Base-by-base conservation (phyloP, 2,113 vertebrate genomes). In the Naja naja region DNA sequence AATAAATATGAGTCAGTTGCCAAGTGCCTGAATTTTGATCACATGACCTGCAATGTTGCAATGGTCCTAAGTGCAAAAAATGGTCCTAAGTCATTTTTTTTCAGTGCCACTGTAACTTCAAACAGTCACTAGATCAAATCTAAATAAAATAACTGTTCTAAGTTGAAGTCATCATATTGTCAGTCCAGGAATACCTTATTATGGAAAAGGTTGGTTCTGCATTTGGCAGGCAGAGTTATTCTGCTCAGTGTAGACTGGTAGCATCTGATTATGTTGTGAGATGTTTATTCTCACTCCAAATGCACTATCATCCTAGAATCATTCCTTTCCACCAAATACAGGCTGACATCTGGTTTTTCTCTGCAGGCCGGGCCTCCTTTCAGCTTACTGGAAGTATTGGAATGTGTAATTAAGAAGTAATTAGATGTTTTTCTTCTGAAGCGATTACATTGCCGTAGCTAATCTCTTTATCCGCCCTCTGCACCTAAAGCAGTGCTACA, bases 391-490 rank as follows among this genome's bases (percentile, higher is more conserved):
- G 87, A 93, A 94, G 55, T 55, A 94, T 92, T 96, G 95, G 95
- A 97, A 95, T 92, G 91, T 96, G 90, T 96, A 97, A 95, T 96
- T 96, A 97, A 97, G 97, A 97, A 97, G 93, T 97, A 97, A 97
- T 97, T 97, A 97, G 92, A 97, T 97, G 95, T 97, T 97, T 94
- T 97, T 87, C 96, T 97, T 98, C 95, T 96, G 93, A 97, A 97
- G 97, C 95, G 92, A 98, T 97, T 97, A 97, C 98, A 94, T 97
- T 95, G 95, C 94, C 96, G 93, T 92, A 92, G 96, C 95, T 97
- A 98, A 98, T 98, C 96, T 97, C 91, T 93, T 96, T 94, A 96
- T 95, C 95, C 92, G 90, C 97, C 95, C 94, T 94, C 94, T 94
- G 93, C 93, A 97, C 96, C 95, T 96, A 97, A 97, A 95, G 96